Percentiles rank a stretch among this genome's conserved stretches.
These are phyloP conservation scores for Leptura quadrifasciata DNA, from an alignment of 2,888 invertebrate genomes.

Conservation along the genomic window DNA sequence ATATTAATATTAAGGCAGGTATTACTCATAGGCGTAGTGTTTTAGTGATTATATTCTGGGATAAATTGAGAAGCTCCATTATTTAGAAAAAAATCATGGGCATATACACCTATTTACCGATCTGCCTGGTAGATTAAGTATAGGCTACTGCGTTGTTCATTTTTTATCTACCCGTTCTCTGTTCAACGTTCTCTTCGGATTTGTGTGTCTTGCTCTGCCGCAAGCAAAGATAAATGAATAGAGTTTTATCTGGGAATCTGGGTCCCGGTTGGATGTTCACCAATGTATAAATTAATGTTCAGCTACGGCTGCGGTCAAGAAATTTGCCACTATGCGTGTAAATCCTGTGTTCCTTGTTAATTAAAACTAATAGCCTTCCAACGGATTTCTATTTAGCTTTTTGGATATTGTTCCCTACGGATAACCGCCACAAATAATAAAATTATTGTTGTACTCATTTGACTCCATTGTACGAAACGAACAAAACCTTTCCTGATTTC, in stretches of 20 bases:
- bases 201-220: constrained; percentile 2
- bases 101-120: neutral
- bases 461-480: neutral
- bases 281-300: constrained; percentile 42
- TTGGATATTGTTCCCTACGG: constrained; percentile 12
- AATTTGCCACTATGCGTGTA: constrained; percentile 21
- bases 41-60: no score
- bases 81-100: neutral
- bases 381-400: constrained; percentile 16
- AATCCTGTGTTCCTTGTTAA: constrained; percentile 28
- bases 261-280: constrained; percentile 23
- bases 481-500: neutral
- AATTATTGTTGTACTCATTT: neutral
- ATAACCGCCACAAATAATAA: neutral
- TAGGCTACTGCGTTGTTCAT: neutral
- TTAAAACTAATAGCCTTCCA: constrained; percentile 32
- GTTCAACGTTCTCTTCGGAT: neutral
- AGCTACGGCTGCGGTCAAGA: constrained; percentile 34
- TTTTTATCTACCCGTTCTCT: constrained; percentile 4
- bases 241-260: constrained; percentile 34
- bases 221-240: constrained; percentile 35
- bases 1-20: no score
- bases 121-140: neutral
- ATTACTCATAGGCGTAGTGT: no score
- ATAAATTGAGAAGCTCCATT: neutral